Evolutionary conservation across 23 tunicate genomes (phyloP), one percentile per base, ranked within the genome.

Genomic region (Halocynthia aurantium): DNA sequence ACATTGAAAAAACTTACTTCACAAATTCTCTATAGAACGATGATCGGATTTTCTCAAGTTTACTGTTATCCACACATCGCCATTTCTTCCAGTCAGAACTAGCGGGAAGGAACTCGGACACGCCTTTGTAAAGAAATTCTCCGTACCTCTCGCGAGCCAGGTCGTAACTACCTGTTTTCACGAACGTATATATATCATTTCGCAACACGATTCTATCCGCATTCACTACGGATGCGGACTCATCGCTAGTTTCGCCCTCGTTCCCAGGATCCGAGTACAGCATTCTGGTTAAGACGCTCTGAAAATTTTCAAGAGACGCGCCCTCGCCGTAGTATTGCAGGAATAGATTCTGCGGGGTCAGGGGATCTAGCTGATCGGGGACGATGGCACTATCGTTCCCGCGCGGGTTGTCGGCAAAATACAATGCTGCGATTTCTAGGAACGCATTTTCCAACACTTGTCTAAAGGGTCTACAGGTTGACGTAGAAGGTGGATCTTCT

Each of bases 341-440:
- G 54, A 83, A 83, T 21, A 83, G 75, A 22, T 76, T 50, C 21
- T 22, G 31, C 8, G 87, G 81, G 20, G 87, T 76, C 19, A 68
- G 76, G 12, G 81, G 81, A 51, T n/a, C 22, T 54, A 83, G 49
- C 1, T 31, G 70, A 53, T 66, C 76, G 11, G 87, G 87, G 6
- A 67, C 81, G 10, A 83, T 57, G 10, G 60, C 49, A 20, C 61
- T 57, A 10, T 56, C 10, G 52, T 55, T 69, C 22, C 67, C 61
- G n/a, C 87, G 77, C 4, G 87, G 81, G 69, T 83, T 83, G 63
- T 83, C 87, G 10, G 87, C 81, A 76, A 83, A 83, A 55, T 83
- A 83, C 17, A 79, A 10, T 18, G 87, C 81, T 13, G 75, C 65
- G 10, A 22, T 40, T 44, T 76, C 52, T 11, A 83, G 81, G 40